Conservation (phyloP, 2,113 vertebrate genomes). For the Phainopepla nitens region DNA sequence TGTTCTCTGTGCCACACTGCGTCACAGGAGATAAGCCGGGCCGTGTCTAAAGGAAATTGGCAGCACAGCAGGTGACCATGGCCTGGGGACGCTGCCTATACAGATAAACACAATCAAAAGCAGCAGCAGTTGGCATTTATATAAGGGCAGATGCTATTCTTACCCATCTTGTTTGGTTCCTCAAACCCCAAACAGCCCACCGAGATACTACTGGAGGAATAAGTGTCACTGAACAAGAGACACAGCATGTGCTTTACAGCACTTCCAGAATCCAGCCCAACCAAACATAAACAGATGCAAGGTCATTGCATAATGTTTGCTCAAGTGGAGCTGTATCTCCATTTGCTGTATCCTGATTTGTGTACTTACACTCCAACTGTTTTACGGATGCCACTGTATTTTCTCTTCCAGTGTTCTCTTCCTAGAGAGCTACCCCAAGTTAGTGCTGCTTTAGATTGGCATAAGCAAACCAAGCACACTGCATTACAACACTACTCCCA, state of each 20-base stretch:
- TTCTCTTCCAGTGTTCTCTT: not conserved
- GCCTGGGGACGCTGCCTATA: not conserved
- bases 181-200: conserved; percentile 26
- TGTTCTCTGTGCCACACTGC: not conserved
- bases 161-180: conserved; percentile 47
- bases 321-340: not conserved
- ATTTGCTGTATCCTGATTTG: not conserved
- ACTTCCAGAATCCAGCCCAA: not conserved
- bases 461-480: not conserved
- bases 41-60: not conserved
- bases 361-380: not conserved
- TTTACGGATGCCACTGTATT: not conserved
- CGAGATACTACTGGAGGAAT: conserved; percentile 25
- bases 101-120: conserved; percentile 39
- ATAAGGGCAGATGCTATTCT: conserved; percentile 61
- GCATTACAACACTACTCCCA: not conserved
- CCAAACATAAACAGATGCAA: conserved; percentile 7
- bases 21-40: not conserved
- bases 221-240: conserved; percentile 32
- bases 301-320: not conserved
- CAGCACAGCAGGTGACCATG: not conserved
- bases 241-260: not conserved
- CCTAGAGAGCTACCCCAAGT: not conserved
- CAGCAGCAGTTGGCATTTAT: conserved; percentile 34
- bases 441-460: not conserved